Evolutionary conservation across 2,888 invertebrate genomes (phyloP).

Genomic region (Ephialtes manifestator): DNA sequence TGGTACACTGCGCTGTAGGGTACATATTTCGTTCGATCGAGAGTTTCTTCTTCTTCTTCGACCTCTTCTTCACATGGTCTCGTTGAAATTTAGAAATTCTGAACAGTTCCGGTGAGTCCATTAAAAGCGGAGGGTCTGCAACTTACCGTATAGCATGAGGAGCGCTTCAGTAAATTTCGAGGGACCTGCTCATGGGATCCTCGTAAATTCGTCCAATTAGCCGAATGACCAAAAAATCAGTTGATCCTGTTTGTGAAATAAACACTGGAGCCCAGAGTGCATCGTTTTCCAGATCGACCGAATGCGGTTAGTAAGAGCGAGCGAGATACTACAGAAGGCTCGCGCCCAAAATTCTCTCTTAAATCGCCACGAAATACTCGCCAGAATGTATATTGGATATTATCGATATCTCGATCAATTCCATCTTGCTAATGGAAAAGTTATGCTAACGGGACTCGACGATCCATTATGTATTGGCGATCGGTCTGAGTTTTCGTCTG

Average conservation of each 20-base stretch:
- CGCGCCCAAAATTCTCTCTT: constrained; percentile 70
- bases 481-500: constrained; percentile 62
- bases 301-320: constrained; percentile 15
- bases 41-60: constrained; percentile 47
- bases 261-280: constrained; percentile 38
- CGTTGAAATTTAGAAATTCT: constrained; percentile 75
- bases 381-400: constrained; percentile 82
- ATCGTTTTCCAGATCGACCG: constrained; percentile 8
- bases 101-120: constrained; percentile 74
- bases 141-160: constrained; percentile 11
- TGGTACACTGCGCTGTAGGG: background rate
- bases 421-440: constrained; percentile 81
- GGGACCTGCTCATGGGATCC: constrained; percentile 67
- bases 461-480: constrained; percentile 79
- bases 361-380: constrained; percentile 71
- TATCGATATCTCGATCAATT: constrained; percentile 80
- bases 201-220: constrained; percentile 84
- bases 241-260: constrained; percentile 64
- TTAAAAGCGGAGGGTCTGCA: constrained; percentile 63
- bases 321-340: constrained; percentile 20
- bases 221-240: constrained; percentile 78
- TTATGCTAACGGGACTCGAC: constrained; percentile 78
- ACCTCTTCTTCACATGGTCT: constrained; percentile 57
- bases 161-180: constrained; percentile 57
- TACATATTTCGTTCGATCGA: background rate